Base-by-base conservation (phyloP, 2,113 vertebrate genomes). In the Microtus oregoni region DNA sequence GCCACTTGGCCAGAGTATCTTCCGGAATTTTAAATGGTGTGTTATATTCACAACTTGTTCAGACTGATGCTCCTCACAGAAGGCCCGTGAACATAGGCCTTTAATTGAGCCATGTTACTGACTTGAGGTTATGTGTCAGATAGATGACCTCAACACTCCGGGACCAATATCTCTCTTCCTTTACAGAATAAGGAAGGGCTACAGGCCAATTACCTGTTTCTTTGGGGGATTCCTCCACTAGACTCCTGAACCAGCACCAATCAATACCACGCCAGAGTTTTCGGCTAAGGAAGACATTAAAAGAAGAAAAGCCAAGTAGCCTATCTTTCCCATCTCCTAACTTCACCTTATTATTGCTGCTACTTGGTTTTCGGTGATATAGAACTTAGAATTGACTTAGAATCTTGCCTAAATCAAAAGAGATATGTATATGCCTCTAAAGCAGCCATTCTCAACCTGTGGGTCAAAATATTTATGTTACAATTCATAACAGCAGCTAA, bases 221-320 rank as follows among this genome's bases (percentile, higher is more conserved):
- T 67, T 58, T 58, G 38, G n/a, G 70, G 50, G 19, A 47, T 20
- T 3, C 7, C 12, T 20, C 3, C 47, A 52, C 26, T 30, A 75
- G 73, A 94, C 41, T 73, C 55, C 72, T 88, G 77, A 67, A 24
- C 70, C n/a, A 86, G 24, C 35, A 58, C 35, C 22, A 20, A 81
- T 94, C 65, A 79, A 58, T 15, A 90, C 19, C 22, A n/a, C 82
- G 91, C 88, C 81, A 78, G 32, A 90, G 55, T 55, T 85, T 47
- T 50, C 26, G 81, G 61, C 68, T 82, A 89, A 50, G 2, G 55
- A 35, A 67, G 14, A 88, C 89, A 94, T 79, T 58, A 93, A 86
- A 88, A 81, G 61, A 90, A 22, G 19, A 58, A 58, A 58, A 7
- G 5, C 58, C 58, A 58, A 58, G 58, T 58, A 58, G 19, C 19